Percentiles rank a stretch among this genome's conserved stretches.
These are phyloP conservation scores for Megalops atlanticus DNA, from an alignment of 2,113 vertebrate species.

Conservation along the genomic window DNA sequence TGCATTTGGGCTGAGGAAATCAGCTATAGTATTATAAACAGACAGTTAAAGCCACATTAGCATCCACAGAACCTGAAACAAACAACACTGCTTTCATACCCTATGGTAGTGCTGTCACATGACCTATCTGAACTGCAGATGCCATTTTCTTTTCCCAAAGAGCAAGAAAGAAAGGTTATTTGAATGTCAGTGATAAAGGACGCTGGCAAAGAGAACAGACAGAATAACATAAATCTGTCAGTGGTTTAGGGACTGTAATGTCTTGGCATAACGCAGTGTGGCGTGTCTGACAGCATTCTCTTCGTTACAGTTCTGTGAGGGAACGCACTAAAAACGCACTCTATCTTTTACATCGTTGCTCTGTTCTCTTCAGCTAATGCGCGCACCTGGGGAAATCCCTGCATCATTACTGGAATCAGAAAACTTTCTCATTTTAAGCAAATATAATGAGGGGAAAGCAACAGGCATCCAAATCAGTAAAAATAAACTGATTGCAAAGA, in stretches of 20 bases:
- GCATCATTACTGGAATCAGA: not conserved
- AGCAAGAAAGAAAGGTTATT: constrained; percentile 67
- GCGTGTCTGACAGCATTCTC: constrained; percentile 46
- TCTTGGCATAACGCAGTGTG: constrained; percentile 53
- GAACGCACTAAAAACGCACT: not conserved
- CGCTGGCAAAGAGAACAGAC: constrained; percentile 51
- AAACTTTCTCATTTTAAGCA: not conserved
- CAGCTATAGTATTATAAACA: constrained; percentile 58
- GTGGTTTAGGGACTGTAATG: constrained; percentile 61
- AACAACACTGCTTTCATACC: constrained; percentile 52
- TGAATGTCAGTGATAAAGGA: constrained; percentile 73
- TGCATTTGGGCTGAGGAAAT: constrained; percentile 52
- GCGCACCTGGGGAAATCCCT: constrained; percentile 24
- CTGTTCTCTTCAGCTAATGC: constrained; percentile 10
- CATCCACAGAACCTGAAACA: constrained; percentile 32
- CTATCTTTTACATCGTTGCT: not conserved
- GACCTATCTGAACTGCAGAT: constrained; percentile 39
- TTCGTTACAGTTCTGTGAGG: constrained; percentile 36
- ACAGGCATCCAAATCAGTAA: not conserved
- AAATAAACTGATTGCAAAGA: not conserved
- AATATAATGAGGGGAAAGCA: not conserved
- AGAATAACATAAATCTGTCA: constrained; percentile 62
- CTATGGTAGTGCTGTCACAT: constrained; percentile 50
- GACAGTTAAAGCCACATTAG: constrained; percentile 39
- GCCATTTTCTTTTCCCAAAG: constrained; percentile 50